These are phyloP conservation scores for Neomorphus geoffroyi DNA, from an alignment of 2,797 vertebrate genomes.

Conservation along the genomic window DNA sequence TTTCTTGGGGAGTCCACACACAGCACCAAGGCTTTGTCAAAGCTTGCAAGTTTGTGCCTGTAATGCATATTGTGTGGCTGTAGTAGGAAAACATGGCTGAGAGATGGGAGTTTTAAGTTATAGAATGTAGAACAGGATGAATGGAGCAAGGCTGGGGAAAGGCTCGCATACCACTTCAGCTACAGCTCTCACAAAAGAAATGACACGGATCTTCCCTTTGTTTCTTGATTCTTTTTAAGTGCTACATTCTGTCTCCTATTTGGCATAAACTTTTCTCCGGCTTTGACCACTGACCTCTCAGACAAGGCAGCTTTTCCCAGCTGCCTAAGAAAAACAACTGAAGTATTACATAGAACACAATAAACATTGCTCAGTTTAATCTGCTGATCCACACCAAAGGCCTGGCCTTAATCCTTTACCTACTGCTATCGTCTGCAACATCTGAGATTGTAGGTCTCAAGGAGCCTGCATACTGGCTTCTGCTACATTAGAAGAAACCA, in stretches of 20 bases:
- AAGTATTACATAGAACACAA: not conserved
- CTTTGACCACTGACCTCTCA: not conserved
- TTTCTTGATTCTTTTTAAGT: not conserved
- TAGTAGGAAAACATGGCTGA: not conserved
- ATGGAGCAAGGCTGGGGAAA: not conserved
- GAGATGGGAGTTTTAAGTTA: not conserved
- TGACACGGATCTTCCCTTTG: not conserved
- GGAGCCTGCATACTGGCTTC: not conserved
- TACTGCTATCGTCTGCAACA: not conserved
- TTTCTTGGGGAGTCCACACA: not conserved
- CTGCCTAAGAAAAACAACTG: not conserved
- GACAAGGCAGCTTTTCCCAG: not conserved
- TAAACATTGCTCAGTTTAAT: not conserved
- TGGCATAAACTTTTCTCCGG: not conserved
- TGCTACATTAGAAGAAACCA: not conserved
- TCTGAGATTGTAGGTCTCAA: not conserved
- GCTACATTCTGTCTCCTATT: not conserved
- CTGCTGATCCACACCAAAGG: not conserved
- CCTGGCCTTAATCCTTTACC: not conserved
- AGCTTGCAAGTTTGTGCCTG: not conserved
- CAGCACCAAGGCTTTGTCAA: not conserved
- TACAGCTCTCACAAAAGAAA: not conserved
- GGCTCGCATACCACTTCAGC: not conserved
- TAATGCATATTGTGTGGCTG: not conserved
- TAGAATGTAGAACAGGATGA: not conserved